A percentile compares a stretch with the other conserved stretches of the same genome.
These are phyloP conservation scores for Himalopsyche japonica DNA, from an alignment of 2,888 invertebrate genomes.

Conservation along the genomic window DNA sequence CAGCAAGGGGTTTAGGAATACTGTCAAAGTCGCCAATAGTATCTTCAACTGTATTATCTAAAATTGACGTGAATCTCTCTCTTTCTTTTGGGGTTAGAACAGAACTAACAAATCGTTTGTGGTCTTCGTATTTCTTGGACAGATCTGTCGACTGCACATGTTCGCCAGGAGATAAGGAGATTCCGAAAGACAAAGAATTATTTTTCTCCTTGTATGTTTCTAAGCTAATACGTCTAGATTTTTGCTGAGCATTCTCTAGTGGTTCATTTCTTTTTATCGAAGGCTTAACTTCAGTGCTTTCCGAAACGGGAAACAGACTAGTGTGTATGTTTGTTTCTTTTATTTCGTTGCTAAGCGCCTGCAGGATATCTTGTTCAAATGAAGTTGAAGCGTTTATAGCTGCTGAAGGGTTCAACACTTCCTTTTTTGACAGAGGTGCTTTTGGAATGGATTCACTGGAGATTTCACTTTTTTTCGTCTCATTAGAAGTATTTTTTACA, in stretches of 20 bases:
- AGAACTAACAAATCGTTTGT: conserved; percentile 44
- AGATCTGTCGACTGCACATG: not conserved
- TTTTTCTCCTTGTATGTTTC: conserved; percentile 57
- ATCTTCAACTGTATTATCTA: conserved; percentile 46
- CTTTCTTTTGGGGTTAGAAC: conserved; percentile 58
- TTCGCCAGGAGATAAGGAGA: not conserved
- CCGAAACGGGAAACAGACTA: not conserved
- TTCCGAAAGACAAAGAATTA: not conserved
- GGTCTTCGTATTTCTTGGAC: conserved; percentile 20
- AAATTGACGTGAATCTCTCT: conserved; percentile 54
- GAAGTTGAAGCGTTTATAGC: conserved; percentile 34
- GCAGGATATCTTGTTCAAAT: conserved; percentile 57
- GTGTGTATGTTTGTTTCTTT: conserved; percentile 49
- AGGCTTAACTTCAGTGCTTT: not conserved
- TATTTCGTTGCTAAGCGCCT: conserved; percentile 58
- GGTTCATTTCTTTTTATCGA: not conserved
- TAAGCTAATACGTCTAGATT: conserved; percentile 56
- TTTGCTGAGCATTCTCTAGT: conserved; percentile 35
- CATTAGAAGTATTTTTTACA: not conserved
- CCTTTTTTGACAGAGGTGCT: not conserved
- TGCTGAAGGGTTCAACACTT: not conserved
- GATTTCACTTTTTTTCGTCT: not conserved
- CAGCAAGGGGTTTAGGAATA: not conserved
- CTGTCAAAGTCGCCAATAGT: conserved; percentile 47
- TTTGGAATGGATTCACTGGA: not conserved